phyloP scores from a whole-genome alignment of 2,113 vertebrate species.

The Spilogale gracilis region DNA sequence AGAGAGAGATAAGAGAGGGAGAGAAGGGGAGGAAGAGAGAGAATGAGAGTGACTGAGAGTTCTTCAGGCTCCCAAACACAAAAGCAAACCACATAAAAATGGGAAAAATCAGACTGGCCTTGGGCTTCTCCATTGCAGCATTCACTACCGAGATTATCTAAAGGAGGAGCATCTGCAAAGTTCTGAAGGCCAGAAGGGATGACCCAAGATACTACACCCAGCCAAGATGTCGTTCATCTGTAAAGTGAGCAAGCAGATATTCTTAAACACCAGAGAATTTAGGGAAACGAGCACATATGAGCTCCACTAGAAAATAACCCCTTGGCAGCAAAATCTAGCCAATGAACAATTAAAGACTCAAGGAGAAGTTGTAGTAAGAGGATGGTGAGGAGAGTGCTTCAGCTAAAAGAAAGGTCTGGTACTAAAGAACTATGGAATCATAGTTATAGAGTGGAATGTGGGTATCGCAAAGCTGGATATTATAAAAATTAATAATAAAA shows the following conservation, averaged over 20 bases:
- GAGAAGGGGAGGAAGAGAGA: background rate
- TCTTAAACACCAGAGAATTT: conserved; percentile 6
- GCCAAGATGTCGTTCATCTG: background rate
- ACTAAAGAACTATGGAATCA: background rate
- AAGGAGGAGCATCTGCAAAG: background rate
- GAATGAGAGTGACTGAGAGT: background rate
- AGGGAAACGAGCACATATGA: background rate
- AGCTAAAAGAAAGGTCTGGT: background rate
- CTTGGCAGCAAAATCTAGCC: background rate
- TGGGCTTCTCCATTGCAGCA: background rate
- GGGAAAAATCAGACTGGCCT: background rate
- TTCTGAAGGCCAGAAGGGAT: background rate
- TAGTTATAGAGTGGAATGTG: background rate
- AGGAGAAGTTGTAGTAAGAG: background rate
- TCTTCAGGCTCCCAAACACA: conserved; percentile 42
- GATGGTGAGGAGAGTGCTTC: background rate
- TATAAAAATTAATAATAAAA: conserved; percentile 35
- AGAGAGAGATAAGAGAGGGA: background rate
- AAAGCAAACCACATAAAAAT: background rate
- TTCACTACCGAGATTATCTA: background rate
- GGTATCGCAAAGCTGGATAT: background rate
- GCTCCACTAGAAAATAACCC: background rate
- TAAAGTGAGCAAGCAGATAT: background rate
- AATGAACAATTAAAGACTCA: background rate
- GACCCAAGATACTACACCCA: background rate